A percentile compares a stretch with the other conserved stretches of the same genome.
phyloP scores from a whole-genome alignment of 2,888 invertebrate genomes.

The Parnassius glacialis region DNA sequence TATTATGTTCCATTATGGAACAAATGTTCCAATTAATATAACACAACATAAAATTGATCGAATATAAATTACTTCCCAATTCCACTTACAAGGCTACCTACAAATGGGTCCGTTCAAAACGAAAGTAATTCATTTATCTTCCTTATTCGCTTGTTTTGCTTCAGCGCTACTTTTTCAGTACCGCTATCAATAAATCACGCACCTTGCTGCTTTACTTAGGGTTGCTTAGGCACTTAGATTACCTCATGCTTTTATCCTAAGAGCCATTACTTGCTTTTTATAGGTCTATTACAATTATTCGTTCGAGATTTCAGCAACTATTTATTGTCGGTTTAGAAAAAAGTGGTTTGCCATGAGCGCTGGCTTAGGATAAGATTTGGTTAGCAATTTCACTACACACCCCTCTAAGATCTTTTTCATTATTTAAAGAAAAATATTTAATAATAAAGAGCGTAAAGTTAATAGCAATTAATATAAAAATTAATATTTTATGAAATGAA shows the following conservation, averaged over 20 bases:
- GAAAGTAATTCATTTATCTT: constrained; percentile 74
- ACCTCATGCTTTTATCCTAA: constrained; percentile 48
- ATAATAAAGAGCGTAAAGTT: too few species aligned
- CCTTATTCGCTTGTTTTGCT: constrained; percentile 69
- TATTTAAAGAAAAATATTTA: too few species aligned
- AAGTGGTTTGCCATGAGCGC: too few species aligned
- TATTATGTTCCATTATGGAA: too few species aligned
- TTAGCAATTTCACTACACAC: too few species aligned
- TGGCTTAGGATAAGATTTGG: too few species aligned
- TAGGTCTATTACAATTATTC: constrained; percentile 34
- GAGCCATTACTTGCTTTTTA: constrained; percentile 53
- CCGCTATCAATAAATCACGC: constrained; percentile 71
- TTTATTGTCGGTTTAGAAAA: neutral
- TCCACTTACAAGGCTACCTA: constrained; percentile 18
- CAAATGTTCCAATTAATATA: too few species aligned
- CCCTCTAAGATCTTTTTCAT: too few species aligned
- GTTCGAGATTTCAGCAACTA: constrained; percentile 29
- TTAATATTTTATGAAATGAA: too few species aligned
- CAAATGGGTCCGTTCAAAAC: constrained; percentile 40
- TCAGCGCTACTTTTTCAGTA: constrained; percentile 54
- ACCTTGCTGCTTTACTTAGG: constrained; percentile 62
- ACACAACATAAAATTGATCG: constrained; percentile 12
- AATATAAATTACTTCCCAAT: constrained; percentile 21
- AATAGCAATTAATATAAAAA: too few species aligned
- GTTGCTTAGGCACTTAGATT: constrained; percentile 37